A percentile compares a stretch with the other conserved stretches of the same genome.
phyloP scores from a whole-genome alignment of 2,888 invertebrate species.

The Deroplatys truncata region DNA sequence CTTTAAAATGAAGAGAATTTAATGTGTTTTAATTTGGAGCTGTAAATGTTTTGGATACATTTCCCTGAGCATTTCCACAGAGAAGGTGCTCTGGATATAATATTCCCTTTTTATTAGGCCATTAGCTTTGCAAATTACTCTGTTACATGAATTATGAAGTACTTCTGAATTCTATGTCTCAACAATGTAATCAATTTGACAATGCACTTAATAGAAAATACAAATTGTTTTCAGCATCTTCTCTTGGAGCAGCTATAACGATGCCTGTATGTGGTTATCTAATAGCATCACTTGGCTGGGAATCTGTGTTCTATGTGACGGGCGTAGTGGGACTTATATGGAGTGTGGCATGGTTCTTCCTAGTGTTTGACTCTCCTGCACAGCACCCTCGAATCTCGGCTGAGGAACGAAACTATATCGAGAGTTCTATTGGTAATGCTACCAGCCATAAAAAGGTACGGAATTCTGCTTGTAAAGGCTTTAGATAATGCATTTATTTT shows the following conservation, averaged over 20 bases:
- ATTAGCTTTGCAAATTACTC: no score
- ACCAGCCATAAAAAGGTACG: constrained; percentile 34
- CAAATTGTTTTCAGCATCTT: constrained; percentile 60
- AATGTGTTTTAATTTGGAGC: no score
- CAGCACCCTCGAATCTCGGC: constrained; percentile 75
- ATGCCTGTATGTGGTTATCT: constrained; percentile 84
- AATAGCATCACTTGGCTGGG: constrained; percentile 79
- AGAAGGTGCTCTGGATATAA: no score
- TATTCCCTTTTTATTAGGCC: no score
- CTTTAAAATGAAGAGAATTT: no score
- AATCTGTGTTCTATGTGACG: constrained; percentile 84
- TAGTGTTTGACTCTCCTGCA: constrained; percentile 77
- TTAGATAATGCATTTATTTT: neutral
- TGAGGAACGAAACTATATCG: constrained; percentile 67
- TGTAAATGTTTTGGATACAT: no score
- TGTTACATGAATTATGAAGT: no score
- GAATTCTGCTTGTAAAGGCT: neutral
- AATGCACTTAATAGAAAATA: no score
- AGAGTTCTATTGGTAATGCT: constrained; percentile 63
- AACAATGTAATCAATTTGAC: no score
- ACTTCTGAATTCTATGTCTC: no score
- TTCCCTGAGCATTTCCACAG: no score
- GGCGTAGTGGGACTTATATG: constrained; percentile 72
- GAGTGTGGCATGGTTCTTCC: constrained; percentile 76
- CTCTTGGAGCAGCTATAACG: constrained; percentile 85